phyloP scores from a whole-genome alignment of 2,888 invertebrate species.

The Spilarctia lutea region DNA sequence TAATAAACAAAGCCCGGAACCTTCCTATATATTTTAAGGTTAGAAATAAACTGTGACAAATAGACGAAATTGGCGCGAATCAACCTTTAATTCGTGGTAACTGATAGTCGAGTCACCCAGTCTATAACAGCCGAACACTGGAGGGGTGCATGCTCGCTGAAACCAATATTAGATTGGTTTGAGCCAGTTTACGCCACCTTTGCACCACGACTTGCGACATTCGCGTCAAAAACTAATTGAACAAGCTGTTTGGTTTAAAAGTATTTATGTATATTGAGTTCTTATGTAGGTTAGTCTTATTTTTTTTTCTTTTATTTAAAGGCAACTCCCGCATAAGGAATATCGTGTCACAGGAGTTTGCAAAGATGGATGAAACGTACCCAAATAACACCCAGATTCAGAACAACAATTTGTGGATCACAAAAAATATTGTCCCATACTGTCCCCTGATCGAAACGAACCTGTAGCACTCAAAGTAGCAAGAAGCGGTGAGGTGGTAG shows the following conservation, averaged over 20 bases:
- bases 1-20: background rate
- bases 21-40: background rate
- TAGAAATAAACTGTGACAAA: background rate
- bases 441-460: too few species aligned
- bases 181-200: conserved; percentile 48
- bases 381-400: too few species aligned
- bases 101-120: background rate
- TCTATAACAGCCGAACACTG: conserved; percentile 11
- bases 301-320: too few species aligned
- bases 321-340: too few species aligned
- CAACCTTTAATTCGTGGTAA: background rate
- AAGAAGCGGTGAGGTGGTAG: too few species aligned
- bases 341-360: too few species aligned
- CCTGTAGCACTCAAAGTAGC: too few species aligned
- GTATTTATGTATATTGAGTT: too few species aligned
- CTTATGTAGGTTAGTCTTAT: too few species aligned
- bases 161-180: conserved; percentile 38
- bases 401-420: too few species aligned
- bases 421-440: too few species aligned
- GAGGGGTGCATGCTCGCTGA: conserved; percentile 30
- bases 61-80: background rate
- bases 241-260: conserved; percentile 19
- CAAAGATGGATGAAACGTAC: too few species aligned
- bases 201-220: conserved; percentile 23
- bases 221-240: conserved; percentile 42